Conservation (phyloP, 2,113 vertebrate genomes). For the Columbina picui region DNA sequence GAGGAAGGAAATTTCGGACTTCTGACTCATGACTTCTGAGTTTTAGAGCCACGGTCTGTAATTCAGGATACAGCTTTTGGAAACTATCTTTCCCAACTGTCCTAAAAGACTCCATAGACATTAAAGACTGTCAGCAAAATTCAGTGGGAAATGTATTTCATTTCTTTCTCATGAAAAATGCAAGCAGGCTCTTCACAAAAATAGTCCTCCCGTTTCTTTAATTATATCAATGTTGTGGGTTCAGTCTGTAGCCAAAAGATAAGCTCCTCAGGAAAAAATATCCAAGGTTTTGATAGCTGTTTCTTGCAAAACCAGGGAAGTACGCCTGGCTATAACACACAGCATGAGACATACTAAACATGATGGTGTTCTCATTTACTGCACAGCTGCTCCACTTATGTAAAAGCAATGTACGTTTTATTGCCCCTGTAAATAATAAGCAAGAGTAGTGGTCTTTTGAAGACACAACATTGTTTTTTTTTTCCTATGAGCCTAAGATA, state of each 20-base stretch:
- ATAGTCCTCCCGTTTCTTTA: not conserved
- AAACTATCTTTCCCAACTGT: not conserved
- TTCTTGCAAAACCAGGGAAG: not conserved
- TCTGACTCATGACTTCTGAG: not conserved
- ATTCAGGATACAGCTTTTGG: not conserved
- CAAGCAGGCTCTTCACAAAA: not conserved
- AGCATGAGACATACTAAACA: not conserved
- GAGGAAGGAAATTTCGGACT: not conserved
- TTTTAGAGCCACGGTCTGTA: not conserved
- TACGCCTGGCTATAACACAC: not conserved
- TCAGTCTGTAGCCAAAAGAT: constrained; percentile 5
- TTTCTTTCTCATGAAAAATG: not conserved
- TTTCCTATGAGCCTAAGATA: not conserved
- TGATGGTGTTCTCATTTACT: not conserved
- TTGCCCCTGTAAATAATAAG: not conserved
- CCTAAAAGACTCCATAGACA: not conserved
- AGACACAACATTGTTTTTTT: not conserved
- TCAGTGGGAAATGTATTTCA: not conserved
- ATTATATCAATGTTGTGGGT: not conserved
- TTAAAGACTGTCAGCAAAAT: not conserved
- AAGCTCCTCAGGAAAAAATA: not conserved
- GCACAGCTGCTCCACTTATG: not conserved
- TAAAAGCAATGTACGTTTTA: not conserved
- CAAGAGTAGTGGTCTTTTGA: not conserved
- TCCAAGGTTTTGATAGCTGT: not conserved